Evolutionary conservation across 2,888 invertebrate species (phyloP), one percentile per base, ranked within the genome.

Genomic region (Ephialtes manifestator): DNA sequence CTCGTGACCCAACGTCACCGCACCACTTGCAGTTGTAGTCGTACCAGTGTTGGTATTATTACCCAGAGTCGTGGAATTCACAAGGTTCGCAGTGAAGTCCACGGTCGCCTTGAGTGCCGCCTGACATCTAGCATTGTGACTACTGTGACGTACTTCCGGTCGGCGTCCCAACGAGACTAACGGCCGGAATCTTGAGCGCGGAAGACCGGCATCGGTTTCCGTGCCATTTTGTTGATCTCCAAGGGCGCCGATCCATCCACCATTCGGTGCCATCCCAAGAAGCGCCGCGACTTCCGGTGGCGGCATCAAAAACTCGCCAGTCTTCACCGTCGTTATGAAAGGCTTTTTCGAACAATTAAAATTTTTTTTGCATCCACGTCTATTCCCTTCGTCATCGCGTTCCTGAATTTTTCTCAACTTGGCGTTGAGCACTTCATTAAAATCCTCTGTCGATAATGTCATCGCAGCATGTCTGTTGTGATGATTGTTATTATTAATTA

Each of bases 311-410:
- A 97, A 98, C 90, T 96, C 96, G 2, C 98, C 98, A 74, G 96
- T 96, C 89, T 96, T 97, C 60, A 98, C 98, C 0, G 97, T 97
- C 11, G 97, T 97, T 87, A 97, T 96, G 92, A 98, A 98, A 11
- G 97, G 96, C 82, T 94, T 95, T 76, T 90, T 88, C 68, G 88
- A 85, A 20, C 84, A 67, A 39, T 82, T 81, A 7, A 39, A 46
- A 20, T 71, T 87, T 51, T 84, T 86, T 60, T 48, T 82, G 60
- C 85, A 82, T 81, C 85, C 85, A 91, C 86, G 13, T 60, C 84
- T 77, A 83, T 74, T 87, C 71, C 86, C 82, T 72, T 90, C 90
- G 70, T 93, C 92, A 65, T 96, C 96, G 88, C 96, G 96, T 84
- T 96, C 96, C 93, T 97, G 96, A 72, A 97, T 95, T 81, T 96